Conservation (phyloP, 2,888 invertebrate genomes). For the Noctua janthe region DNA sequence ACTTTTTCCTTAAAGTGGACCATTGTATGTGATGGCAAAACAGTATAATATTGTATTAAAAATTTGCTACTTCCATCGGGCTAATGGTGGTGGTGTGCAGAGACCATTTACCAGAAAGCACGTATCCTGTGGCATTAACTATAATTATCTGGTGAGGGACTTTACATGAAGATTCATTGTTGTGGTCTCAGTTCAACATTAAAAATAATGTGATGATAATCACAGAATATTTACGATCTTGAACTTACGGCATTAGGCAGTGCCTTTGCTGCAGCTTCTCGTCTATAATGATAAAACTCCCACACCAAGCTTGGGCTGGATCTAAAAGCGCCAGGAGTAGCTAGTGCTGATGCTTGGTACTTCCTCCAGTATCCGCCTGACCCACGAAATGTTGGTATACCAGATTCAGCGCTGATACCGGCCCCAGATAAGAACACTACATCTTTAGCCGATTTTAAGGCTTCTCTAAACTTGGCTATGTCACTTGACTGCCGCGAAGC, state of each 20-base stretch:
- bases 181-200: neutral
- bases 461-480: slow-evolving; percentile 85
- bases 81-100: no score
- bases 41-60: no score
- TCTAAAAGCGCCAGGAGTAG: slow-evolving; percentile 92
- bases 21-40: no score
- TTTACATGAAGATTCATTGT: neutral
- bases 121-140: neutral
- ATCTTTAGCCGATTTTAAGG: slow-evolving; percentile 89
- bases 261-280: slow-evolving; percentile 92
- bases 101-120: no score
- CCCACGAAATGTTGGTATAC: slow-evolving; percentile 95
- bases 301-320: slow-evolving; percentile 93
- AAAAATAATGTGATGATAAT: neutral
- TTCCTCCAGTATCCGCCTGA: slow-evolving; percentile 91
- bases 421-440: slow-evolving; percentile 92
- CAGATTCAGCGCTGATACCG: slow-evolving; percentile 94
- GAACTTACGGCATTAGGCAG: slow-evolving; percentile 91
- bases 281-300: slow-evolving; percentile 96
- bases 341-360: slow-evolving; percentile 84
- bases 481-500: slow-evolving; percentile 71
- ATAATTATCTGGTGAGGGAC: no score
- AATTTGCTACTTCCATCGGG: no score
- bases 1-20: no score
- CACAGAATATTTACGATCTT: neutral